Evolutionary conservation across 2,113 vertebrate genomes (phyloP).

Genomic region (Cepphus grylle): DNA sequence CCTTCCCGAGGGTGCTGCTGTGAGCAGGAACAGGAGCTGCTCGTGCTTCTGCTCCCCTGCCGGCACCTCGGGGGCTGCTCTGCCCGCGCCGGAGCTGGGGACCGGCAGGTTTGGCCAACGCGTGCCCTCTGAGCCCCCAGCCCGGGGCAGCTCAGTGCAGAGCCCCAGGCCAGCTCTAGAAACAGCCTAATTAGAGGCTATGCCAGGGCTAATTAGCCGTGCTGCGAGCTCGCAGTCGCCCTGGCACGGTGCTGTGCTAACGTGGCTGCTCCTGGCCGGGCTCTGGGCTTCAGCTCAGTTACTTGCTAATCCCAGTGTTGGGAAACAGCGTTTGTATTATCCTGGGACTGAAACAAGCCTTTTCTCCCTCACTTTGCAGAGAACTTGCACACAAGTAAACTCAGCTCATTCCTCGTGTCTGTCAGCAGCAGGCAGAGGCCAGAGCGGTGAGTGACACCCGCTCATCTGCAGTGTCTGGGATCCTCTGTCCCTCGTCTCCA

Average conservation of each 20-base stretch:
- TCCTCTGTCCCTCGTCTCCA: background rate
- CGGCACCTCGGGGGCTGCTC: no score
- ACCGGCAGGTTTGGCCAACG: background rate
- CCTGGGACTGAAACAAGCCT: background rate
- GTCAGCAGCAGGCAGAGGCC: background rate
- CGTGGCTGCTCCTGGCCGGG: background rate
- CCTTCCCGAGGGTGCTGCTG: background rate
- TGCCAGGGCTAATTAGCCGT: background rate
- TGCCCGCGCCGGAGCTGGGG: background rate
- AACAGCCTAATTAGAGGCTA: background rate
- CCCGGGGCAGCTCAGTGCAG: background rate
- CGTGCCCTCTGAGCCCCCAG: background rate
- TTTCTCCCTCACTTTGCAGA: background rate
- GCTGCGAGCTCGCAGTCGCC: background rate
- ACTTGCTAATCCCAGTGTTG: background rate
- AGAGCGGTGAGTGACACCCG: accelerated
- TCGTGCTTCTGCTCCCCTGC: background rate
- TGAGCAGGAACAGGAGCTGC: background rate
- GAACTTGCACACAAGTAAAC: background rate
- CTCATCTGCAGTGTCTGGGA: accelerated
- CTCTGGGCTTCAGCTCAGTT: background rate
- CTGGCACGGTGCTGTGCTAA: background rate
- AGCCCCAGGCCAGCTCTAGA: background rate
- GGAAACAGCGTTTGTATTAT: accelerated
- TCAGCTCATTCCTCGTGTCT: accelerated